Conservation (phyloP, 2,113 vertebrate species). For the Entomyzon cyanotis region DNA sequence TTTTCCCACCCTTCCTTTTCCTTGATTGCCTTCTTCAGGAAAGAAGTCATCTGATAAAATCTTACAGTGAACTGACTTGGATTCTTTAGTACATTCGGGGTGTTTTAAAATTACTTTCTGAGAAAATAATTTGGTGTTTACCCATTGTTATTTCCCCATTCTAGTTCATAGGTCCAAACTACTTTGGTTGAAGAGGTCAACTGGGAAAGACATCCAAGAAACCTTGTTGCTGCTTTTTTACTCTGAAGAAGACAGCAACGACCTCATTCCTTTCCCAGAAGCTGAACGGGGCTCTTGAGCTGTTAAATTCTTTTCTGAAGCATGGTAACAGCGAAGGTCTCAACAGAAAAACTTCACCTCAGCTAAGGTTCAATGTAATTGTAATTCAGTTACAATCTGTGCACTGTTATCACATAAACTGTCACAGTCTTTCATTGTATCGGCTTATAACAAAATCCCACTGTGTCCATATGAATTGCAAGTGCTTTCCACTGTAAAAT, state of each 20-base stretch:
- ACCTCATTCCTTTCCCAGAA: neutral
- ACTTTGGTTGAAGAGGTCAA: neutral
- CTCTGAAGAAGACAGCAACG: neutral
- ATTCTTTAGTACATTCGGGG: neutral
- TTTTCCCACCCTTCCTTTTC: neutral
- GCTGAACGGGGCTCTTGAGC: neutral
- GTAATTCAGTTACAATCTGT: neutral
- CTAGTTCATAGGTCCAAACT: neutral
- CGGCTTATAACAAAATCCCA: constrained; percentile 17
- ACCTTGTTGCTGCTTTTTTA: neutral
- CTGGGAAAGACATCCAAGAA: neutral
- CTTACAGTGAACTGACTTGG: neutral
- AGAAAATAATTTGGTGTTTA: neutral
- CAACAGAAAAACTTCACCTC: constrained; percentile 1
- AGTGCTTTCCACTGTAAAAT: constrained; percentile 8
- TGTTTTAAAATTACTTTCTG: neutral
- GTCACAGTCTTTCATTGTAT: constrained; percentile 24
- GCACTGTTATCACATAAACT: constrained; percentile 11
- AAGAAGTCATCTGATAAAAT: neutral
- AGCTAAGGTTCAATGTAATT: constrained; percentile 1
- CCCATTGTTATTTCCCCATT: neutral
- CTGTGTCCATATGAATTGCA: constrained; percentile 17
- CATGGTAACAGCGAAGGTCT: neutral
- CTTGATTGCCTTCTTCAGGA: neutral
- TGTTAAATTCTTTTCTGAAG: neutral